Conservation (phyloP, 1,140 invertebrate genomes). For the Drosophila pseudoananassae region DNA sequence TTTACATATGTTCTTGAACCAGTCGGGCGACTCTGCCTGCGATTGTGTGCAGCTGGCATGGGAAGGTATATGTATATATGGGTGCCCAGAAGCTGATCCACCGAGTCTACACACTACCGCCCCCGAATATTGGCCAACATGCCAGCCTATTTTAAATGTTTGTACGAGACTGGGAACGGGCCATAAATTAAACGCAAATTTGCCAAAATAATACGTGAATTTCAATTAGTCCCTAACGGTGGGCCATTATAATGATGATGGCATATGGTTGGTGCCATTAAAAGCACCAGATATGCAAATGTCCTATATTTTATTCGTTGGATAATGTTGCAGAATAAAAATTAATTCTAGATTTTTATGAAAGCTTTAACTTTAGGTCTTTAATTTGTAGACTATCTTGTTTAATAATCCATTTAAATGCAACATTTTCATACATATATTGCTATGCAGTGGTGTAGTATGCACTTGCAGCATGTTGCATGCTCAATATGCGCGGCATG, state of each 20-base stretch:
- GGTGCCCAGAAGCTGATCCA: conserved; percentile 27
- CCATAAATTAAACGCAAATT: conserved; percentile 51
- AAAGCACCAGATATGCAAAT: conserved; percentile 36
- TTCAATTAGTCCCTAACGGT: conserved; percentile 52
- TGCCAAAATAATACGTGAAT: conserved; percentile 51
- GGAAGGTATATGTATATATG: conserved; percentile 1
- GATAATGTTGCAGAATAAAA: not conserved
- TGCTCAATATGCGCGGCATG: conserved; percentile 48
- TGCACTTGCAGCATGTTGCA: conserved; percentile 18
- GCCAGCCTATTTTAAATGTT: conserved; percentile 25
- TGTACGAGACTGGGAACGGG: conserved; percentile 1
- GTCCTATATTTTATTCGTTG: conserved; percentile 14
- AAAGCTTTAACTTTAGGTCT: not conserved
- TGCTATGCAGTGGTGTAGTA: conserved; percentile 11
- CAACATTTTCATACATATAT: not conserved
- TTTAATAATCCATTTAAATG: not conserved
- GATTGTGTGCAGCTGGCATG: conserved; percentile 50
- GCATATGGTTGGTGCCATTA: conserved; percentile 21
- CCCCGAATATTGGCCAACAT: conserved; percentile 37
- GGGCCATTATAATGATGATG: conserved; percentile 51
- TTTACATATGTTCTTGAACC: conserved; percentile 79
- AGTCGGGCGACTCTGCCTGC: conserved; percentile 31
- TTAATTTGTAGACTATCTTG: too few relatives aligned
- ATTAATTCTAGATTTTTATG: too few relatives aligned
- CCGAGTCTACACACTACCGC: conserved; percentile 36